Conservation (phyloP, 2,888 invertebrate species). For the Heliconius ismenius region DNA sequence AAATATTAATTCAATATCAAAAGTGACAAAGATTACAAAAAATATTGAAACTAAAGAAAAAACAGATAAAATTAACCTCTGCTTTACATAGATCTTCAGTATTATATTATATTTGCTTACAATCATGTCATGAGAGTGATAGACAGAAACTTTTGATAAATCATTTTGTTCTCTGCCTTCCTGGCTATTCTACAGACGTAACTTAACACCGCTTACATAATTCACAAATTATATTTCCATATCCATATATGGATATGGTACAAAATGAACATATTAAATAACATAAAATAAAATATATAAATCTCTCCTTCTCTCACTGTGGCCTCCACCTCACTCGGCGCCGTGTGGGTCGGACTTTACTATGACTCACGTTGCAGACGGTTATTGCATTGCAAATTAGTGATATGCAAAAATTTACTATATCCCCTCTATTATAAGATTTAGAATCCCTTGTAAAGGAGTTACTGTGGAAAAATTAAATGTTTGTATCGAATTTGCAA, state of each 20-base stretch:
- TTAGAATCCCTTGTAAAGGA: background rate
- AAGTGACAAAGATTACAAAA: background rate
- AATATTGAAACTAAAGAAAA: background rate
- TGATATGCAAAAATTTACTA: slow-evolving; percentile 14
- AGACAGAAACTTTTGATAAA: background rate
- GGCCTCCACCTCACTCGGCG: slow-evolving; percentile 46
- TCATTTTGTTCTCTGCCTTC: background rate
- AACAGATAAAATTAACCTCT: too few relatives aligned
- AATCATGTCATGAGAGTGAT: background rate
- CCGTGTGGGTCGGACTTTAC: slow-evolving; percentile 66
- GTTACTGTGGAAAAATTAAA: slow-evolving; percentile 6
- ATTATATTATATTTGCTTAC: background rate
- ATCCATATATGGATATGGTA: background rate
- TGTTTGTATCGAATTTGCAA: slow-evolving; percentile 12
- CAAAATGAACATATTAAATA: background rate
- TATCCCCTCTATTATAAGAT: background rate
- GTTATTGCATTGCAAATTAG: slow-evolving; percentile 46
- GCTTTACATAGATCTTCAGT: background rate
- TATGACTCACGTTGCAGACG: slow-evolving; percentile 69
- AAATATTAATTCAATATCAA: background rate
- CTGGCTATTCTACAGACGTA: background rate
- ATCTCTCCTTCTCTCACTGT: slow-evolving; percentile 25
- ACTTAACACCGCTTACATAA: background rate
- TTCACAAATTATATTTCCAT: background rate
- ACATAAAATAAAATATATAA: background rate